phyloP scores from a whole-genome alignment of 2,888 invertebrate genomes.

The Campoplex nolae region DNA sequence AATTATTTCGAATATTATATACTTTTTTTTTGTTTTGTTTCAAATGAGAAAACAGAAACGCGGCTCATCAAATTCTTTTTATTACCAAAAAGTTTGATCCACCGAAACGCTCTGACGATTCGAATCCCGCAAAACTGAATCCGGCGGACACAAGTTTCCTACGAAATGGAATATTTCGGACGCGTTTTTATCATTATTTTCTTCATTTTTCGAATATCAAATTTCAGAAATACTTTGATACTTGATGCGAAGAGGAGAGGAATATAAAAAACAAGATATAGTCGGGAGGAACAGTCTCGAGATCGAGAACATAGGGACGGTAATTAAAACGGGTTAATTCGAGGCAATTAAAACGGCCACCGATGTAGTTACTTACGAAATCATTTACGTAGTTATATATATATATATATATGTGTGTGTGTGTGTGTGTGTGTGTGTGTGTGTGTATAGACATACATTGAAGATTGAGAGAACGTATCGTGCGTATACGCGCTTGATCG shows the following conservation, averaged over 20 bases:
- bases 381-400: constrained; percentile 43
- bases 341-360: constrained; percentile 77
- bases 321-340: constrained; percentile 78
- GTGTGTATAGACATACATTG: background rate
- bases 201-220: background rate
- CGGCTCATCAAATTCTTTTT: too few species aligned
- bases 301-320: constrained; percentile 64
- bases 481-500: constrained; percentile 59
- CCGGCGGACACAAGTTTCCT: background rate
- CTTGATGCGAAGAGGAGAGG: constrained; percentile 13
- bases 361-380: constrained; percentile 71
- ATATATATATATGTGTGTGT: constrained; percentile 1
- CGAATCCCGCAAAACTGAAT: background rate
- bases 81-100: background rate
- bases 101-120: background rate
- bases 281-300: constrained; percentile 45
- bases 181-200: background rate
- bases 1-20: background rate
- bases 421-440: background rate
- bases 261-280: constrained; percentile 16
- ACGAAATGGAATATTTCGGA: background rate
- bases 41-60: too few species aligned
- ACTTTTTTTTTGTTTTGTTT: background rate
- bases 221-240: constrained; percentile 12
- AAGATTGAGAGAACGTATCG: background rate